These are phyloP conservation scores for Trichechus manatus DNA, from an alignment of 2,113 vertebrate genomes.

Conservation along the genomic window DNA sequence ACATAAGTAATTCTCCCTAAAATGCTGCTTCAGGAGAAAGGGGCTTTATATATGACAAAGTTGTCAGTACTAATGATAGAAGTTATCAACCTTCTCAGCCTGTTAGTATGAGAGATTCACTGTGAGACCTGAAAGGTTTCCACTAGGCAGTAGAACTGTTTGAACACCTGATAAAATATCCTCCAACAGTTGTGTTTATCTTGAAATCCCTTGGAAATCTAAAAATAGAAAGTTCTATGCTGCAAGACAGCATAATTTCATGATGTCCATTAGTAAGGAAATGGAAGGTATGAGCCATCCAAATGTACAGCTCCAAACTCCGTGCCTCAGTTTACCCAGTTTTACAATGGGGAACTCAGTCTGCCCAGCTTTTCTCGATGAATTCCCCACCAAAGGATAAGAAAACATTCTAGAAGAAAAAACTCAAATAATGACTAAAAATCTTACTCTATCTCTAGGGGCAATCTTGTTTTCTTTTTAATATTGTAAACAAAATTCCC, in stretches of 20 bases:
- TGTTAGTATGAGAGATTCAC: neutral
- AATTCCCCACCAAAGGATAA: neutral
- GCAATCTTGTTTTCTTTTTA: conserved; percentile 8
- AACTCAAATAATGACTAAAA: conserved; percentile 46
- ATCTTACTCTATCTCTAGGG: neutral
- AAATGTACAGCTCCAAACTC: neutral
- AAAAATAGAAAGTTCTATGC: neutral
- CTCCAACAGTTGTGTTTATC: neutral
- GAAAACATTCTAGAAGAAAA: neutral
- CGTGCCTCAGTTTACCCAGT: neutral
- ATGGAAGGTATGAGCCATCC: neutral
- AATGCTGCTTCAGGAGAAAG: neutral
- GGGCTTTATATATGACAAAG: neutral
- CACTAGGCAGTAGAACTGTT: neutral
- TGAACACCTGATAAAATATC: neutral
- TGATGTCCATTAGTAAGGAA: neutral
- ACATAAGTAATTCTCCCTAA: neutral
- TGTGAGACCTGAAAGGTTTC: neutral
- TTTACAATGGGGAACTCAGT: neutral
- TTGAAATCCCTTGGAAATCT: conserved; percentile 19
- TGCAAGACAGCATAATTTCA: neutral
- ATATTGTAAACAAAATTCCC: neutral
- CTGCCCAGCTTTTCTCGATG: neutral
- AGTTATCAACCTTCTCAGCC: neutral
- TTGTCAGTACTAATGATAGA: neutral